phyloP scores from a whole-genome alignment of 2,888 invertebrate species.

The Anthophora plumipes region DNA sequence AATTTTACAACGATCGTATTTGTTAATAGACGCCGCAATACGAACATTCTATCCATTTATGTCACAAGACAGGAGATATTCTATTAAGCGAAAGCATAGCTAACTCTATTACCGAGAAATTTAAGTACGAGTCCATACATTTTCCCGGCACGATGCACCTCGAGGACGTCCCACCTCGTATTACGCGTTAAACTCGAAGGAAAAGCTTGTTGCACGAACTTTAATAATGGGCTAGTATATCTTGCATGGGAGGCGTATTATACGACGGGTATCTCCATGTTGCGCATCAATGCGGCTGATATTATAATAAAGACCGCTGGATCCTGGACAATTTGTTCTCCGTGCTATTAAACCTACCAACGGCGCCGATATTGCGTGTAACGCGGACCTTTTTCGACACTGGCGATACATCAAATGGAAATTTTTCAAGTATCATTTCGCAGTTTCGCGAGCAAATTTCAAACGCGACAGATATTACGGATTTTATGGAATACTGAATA shows the following conservation, averaged over 20 bases:
- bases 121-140: constrained; percentile 9
- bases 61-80: neutral
- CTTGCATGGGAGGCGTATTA: constrained; percentile 13
- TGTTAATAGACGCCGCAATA: neutral
- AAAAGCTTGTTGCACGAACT: constrained; percentile 23
- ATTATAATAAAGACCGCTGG: constrained; percentile 20
- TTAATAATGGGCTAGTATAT: constrained; percentile 33
- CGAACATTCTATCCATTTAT: neutral
- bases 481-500: too few relatives aligned
- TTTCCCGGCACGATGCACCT: neutral
- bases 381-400: too few relatives aligned
- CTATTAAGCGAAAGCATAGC: constrained; percentile 2
- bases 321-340: constrained; percentile 15
- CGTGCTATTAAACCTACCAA: neutral
- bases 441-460: too few relatives aligned
- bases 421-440: too few relatives aligned
- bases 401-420: too few relatives aligned
- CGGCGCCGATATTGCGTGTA: neutral
- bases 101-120: constrained; percentile 29
- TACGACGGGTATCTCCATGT: neutral
- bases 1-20: too few relatives aligned
- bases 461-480: too few relatives aligned
- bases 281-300: constrained; percentile 5
- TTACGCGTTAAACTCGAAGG: constrained; percentile 22
- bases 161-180: neutral